Percentiles rank a stretch among this genome's conserved stretches.
These are phyloP conservation scores for Smithornis capensis DNA, from an alignment of 2,113 vertebrate species.

Conservation along the genomic window DNA sequence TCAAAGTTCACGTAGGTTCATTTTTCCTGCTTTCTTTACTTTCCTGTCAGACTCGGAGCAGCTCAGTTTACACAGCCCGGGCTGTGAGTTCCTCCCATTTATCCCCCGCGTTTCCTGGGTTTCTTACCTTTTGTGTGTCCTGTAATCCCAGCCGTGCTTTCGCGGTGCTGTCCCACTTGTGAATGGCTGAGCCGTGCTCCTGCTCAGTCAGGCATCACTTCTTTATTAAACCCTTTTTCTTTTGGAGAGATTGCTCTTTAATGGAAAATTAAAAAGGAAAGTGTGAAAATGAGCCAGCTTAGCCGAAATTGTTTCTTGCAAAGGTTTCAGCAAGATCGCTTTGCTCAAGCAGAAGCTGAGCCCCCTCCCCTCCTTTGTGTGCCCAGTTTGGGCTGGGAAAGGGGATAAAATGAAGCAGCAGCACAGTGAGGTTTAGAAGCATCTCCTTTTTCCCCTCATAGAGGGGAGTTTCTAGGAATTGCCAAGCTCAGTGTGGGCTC, in stretches of 20 bases:
- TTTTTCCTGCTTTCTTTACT: neutral
- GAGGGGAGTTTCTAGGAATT: neutral
- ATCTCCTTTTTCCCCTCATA: neutral
- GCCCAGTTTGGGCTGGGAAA: neutral
- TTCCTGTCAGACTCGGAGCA: neutral
- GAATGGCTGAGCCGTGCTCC: accelerated
- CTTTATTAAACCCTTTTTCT: neutral
- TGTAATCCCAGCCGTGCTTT: neutral
- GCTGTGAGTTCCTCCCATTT: slow-evolving; percentile 16
- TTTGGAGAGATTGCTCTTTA: neutral
- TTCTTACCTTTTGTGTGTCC: slow-evolving; percentile 7
- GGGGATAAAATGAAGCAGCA: neutral
- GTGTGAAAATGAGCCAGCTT: neutral
- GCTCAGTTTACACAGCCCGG: neutral
- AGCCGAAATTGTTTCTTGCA: neutral
- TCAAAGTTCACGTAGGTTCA: neutral
- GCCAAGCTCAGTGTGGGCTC: neutral
- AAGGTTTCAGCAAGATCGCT: neutral
- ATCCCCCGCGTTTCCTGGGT: neutral
- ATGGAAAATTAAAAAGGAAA: neutral
- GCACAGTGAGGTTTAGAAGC: neutral
- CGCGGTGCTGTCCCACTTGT: neutral
- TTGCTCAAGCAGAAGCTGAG: neutral
- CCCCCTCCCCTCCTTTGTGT: neutral
- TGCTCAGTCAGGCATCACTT: neutral